Evolutionary conservation across 2,113 vertebrate genomes (phyloP).

Genomic region (Trematomus loennbergii): DNA sequence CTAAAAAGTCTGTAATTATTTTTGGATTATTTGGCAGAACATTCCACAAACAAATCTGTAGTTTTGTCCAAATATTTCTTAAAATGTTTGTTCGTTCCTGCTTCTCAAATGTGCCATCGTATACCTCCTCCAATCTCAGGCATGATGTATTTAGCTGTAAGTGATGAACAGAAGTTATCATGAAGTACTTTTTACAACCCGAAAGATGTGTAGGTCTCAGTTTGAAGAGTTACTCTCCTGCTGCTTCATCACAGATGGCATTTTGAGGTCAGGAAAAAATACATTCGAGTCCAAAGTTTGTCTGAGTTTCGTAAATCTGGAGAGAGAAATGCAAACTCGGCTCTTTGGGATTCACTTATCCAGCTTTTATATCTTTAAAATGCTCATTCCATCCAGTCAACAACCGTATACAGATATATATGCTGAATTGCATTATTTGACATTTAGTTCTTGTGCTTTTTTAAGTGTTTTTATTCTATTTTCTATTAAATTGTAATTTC

Average conservation of each 20-base stretch:
- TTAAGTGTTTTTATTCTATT: no score
- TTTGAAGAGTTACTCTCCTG: conserved; percentile 11
- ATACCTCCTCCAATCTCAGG: no score
- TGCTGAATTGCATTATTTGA: no score
- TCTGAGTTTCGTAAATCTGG: conserved; percentile 34
- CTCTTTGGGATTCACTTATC: conserved; percentile 21
- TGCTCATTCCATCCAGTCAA: background rate
- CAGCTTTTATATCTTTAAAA: background rate
- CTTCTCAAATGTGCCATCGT: no score
- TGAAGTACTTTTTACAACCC: background rate
- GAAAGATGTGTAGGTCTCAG: background rate
- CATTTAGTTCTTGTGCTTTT: no score
- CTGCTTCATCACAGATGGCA: conserved; percentile 36
- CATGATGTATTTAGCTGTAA: background rate
- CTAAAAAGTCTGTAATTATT: no score
- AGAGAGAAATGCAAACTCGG: conserved; percentile 17
- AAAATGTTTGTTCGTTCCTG: no score
- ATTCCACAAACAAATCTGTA: no score
- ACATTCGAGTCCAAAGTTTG: background rate
- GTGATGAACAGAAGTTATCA: conserved; percentile 3
- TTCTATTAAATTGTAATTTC: no score
- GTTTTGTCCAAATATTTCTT: no score
- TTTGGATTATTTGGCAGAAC: no score
- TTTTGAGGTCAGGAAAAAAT: conserved; percentile 40
- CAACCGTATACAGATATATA: no score